These are phyloP conservation scores for Poeciliopsis occidentalis DNA, from an alignment of 2,113 vertebrate species.

Conservation along the genomic window DNA sequence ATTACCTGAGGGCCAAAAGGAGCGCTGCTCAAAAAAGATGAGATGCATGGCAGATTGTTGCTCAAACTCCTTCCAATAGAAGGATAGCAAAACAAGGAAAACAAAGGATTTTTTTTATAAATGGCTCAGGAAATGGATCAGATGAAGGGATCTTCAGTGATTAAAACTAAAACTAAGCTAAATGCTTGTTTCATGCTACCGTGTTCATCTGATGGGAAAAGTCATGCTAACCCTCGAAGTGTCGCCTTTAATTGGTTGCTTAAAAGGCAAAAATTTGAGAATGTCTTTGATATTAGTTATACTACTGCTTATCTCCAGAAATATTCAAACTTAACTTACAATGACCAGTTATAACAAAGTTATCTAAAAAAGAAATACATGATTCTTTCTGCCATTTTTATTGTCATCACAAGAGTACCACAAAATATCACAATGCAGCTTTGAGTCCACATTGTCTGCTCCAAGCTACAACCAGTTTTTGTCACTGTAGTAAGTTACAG, in stretches of 20 bases:
- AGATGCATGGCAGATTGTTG: constrained; percentile 47
- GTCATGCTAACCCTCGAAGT: background rate
- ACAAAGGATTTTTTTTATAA: constrained; percentile 35
- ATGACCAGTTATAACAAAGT: too few relatives aligned
- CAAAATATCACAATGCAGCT: too few relatives aligned
- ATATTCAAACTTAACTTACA: background rate
- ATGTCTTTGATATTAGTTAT: background rate
- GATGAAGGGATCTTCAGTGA: constrained; percentile 51
- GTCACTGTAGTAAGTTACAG: too few relatives aligned
- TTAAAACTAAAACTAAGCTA: constrained; percentile 35
- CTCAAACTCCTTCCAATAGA: constrained; percentile 60
- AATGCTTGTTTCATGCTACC: constrained; percentile 12
- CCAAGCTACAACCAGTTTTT: too few relatives aligned
- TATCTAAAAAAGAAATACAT: too few relatives aligned
- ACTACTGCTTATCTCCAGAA: background rate
- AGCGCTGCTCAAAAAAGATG: constrained; percentile 51
- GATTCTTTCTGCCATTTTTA: too few relatives aligned
- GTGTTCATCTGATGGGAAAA: constrained; percentile 8
- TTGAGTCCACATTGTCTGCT: too few relatives aligned
- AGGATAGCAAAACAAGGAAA: constrained; percentile 40
- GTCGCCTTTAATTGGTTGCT: constrained; percentile 22
- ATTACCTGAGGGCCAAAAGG: constrained; percentile 73
- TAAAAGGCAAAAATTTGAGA: background rate
- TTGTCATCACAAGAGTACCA: too few relatives aligned
- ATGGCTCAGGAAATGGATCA: constrained; percentile 37